Evolutionary conservation across 2,113 vertebrate genomes (phyloP).

Genomic region (Mirza zaza): DNA sequence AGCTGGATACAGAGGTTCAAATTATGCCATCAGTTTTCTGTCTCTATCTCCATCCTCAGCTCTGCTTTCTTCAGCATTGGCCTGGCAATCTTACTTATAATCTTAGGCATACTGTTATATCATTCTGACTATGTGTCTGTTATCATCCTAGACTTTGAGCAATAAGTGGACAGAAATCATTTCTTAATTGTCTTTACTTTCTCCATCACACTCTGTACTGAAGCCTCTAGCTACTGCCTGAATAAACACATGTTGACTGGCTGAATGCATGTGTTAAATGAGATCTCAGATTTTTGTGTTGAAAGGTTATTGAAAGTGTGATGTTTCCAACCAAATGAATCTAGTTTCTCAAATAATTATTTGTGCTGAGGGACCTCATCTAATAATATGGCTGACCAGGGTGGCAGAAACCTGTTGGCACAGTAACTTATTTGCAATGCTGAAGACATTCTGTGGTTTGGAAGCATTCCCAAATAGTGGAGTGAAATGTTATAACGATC

Average conservation of each 20-base stretch:
- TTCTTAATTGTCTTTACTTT: background rate
- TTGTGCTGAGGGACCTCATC: slow-evolving; percentile 5
- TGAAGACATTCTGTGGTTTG: slow-evolving; percentile 67
- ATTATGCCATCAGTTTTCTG: background rate
- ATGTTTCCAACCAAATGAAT: background rate
- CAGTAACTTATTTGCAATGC: slow-evolving; percentile 54
- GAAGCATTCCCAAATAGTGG: slow-evolving; percentile 59
- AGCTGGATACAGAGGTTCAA: background rate
- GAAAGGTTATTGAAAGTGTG: slow-evolving; percentile 10
- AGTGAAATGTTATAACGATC: slow-evolving; percentile 67
- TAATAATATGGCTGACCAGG: slow-evolving; percentile 17
- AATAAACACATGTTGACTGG: background rate
- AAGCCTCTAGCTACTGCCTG: background rate
- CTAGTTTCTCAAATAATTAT: slow-evolving; percentile 6
- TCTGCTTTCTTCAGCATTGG: background rate
- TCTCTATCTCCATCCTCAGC: background rate
- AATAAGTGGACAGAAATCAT: background rate
- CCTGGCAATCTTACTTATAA: background rate
- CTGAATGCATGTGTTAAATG: background rate
- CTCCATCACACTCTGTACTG: background rate
- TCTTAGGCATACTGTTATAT: background rate
- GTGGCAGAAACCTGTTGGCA: slow-evolving; percentile 41
- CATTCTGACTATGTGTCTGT: background rate
- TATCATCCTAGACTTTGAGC: background rate
- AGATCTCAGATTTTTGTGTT: background rate